Evolutionary conservation across 2,797 vertebrate genomes (phyloP).

Genomic region (Sarcophilus harrisii): DNA sequence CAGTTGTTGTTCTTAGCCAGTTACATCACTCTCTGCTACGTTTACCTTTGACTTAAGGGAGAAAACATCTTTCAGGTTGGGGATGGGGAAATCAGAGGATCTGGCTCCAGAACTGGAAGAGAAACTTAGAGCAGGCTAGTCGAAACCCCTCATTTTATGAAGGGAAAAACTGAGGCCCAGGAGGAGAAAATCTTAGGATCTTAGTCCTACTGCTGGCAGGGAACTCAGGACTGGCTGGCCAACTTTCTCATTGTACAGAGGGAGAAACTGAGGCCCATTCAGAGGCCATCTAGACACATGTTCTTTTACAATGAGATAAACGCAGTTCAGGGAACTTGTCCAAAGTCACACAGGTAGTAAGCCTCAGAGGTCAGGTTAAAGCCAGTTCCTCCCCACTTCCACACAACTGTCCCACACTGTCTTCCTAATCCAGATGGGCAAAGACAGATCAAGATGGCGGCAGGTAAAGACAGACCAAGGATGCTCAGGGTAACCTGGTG

Average conservation of each 20-base stretch:
- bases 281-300: background rate
- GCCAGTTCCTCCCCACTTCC: background rate
- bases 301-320: background rate
- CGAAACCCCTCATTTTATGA: background rate
- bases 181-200: background rate
- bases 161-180: background rate
- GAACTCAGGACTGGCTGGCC: background rate
- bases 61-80: conserved; percentile 60
- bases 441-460: background rate
- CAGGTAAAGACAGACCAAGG: background rate
- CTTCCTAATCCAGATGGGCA: background rate
- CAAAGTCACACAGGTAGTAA: background rate
- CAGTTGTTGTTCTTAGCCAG: conserved; percentile 75
- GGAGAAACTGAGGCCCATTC: background rate
- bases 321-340: background rate
- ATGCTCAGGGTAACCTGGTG: background rate
- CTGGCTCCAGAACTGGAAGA: background rate
- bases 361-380: background rate
- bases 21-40: conserved; percentile 68
- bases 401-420: background rate
- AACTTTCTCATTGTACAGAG: background rate
- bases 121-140: background rate
- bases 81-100: conserved; percentile 23
- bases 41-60: conserved; percentile 64
- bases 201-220: background rate